Base-by-base conservation (phyloP, 2,113 vertebrate genomes). In the Notarius lentiginosus region DNA sequence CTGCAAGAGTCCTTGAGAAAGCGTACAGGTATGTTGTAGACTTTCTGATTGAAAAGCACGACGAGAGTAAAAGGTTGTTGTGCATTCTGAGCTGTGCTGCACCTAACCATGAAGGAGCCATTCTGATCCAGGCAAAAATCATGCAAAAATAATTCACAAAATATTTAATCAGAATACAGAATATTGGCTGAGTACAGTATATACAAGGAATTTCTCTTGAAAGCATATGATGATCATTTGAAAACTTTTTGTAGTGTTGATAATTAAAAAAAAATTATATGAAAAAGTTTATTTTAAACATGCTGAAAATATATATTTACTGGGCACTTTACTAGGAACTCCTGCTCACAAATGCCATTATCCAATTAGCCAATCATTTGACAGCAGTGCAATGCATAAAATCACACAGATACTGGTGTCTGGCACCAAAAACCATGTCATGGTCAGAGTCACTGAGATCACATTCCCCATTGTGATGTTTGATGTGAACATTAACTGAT, bases 21-120 rank as follows among this genome's bases (percentile, higher is more conserved):
- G 82, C 96, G 95, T 73, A 98, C 95, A 79, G 97, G 96, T 82
- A 98, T 91, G 86, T 98, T 97, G 94, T 96, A 98, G 76, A 98
- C 96, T n/a, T 92, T 97, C 65, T 94, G 90, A 4, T 91, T 91
- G 91, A 95, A 96, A 18, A 97, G 93, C 75, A 98, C 96, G 0
- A 93, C 97, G 60, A 98, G 92, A 10, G 97, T 97, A 92, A 95
- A 95, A 0, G 96, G 96, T 90, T 98, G 97, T 2, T 88, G 89
- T 14, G 90, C 1, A 0, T 89, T 93, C 63, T 95, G 93, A 15
- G 92, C 90, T 0, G 95, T 96, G 92, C 97, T 97, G 85, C 89
- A 92, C 7, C 96, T 92, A 84, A 98, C 95, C 0, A 97, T 94
- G 84, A 95, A 97, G 66, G 96, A 93, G 0, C 97, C 95, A 0